Percentiles rank a stretch among this genome's conserved stretches.
These are phyloP conservation scores for Ellobium chinense DNA, from an alignment of 2,888 invertebrate species.

Conservation along the genomic window DNA sequence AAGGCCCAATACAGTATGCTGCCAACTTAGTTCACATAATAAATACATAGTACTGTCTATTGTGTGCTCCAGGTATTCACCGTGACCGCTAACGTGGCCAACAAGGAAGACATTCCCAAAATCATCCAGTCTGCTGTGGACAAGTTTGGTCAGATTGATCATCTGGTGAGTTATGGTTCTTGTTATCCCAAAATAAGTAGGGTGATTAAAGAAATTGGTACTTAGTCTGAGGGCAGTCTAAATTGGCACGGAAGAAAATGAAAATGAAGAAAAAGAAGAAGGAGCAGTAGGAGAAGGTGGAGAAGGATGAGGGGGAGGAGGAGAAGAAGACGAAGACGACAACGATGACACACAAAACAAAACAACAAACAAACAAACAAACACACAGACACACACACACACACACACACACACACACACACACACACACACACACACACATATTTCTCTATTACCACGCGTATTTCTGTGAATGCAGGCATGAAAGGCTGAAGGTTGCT, in stretches of 20 bases:
- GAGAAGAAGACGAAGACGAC: not conserved
- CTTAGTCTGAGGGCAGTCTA: too few species aligned
- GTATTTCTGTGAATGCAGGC: too few species aligned
- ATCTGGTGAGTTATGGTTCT: slow-evolving; percentile 1
- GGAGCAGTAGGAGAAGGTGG: too few species aligned
- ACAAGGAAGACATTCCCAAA: not conserved
- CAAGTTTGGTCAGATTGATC: slow-evolving; percentile 5
- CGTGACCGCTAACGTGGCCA: not conserved
- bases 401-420: not conserved
- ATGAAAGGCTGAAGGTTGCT: too few species aligned
- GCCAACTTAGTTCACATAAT: too few species aligned
- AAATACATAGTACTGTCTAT: too few species aligned
- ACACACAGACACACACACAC: not conserved
- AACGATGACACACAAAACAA: not conserved
- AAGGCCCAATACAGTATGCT: too few species aligned
- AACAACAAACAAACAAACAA: not conserved
- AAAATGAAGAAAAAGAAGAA: too few species aligned
- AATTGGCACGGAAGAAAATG: too few species aligned
- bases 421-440: not conserved
- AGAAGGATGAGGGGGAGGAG: too few species aligned
- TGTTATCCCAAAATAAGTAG: too few species aligned
- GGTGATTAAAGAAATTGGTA: too few species aligned
- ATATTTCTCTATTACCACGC: not conserved
- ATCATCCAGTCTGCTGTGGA: not conserved
- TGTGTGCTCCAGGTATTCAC: not conserved